Conservation (phyloP, 2,888 invertebrate species). For the Plebejus anna region DNA sequence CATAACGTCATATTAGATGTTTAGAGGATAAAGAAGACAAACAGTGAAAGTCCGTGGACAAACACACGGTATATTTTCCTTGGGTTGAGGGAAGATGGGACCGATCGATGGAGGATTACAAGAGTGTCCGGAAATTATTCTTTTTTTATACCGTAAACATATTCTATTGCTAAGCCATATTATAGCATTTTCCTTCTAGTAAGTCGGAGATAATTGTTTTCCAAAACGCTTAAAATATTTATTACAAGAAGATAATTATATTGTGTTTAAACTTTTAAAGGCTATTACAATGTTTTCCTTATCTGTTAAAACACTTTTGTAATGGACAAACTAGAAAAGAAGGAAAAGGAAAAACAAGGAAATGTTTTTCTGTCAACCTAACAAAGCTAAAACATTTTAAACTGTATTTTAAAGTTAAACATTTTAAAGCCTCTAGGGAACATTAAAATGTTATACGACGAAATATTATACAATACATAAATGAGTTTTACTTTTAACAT, state of each 20-base stretch:
- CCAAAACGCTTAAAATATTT: too few species aligned
- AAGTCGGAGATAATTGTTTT: too few species aligned
- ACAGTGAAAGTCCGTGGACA: background rate
- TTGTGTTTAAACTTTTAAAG: too few species aligned
- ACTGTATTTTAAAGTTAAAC: background rate
- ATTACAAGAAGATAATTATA: too few species aligned
- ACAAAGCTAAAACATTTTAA: background rate
- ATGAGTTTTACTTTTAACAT: slow-evolving; percentile 10
- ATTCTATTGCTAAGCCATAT: background rate
- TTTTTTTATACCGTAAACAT: background rate
- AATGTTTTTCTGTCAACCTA: background rate
- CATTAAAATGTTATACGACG: background rate
- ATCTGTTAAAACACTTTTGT: too few species aligned
- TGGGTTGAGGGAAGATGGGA: background rate
- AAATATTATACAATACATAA: background rate
- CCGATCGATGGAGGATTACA: background rate
- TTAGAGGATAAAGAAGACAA: background rate
- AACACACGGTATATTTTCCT: background rate
- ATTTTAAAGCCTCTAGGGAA: background rate
- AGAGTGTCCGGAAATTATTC: background rate
- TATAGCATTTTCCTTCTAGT: too few species aligned
- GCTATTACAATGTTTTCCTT: too few species aligned
- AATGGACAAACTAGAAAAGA: too few species aligned
- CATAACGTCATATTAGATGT: too few species aligned
- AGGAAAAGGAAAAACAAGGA: background rate